A percentile compares a stretch with the other conserved stretches of the same genome.
These are phyloP conservation scores for Lycocerus yunnanus DNA, from an alignment of 2,888 invertebrate species.

Conservation along the genomic window DNA sequence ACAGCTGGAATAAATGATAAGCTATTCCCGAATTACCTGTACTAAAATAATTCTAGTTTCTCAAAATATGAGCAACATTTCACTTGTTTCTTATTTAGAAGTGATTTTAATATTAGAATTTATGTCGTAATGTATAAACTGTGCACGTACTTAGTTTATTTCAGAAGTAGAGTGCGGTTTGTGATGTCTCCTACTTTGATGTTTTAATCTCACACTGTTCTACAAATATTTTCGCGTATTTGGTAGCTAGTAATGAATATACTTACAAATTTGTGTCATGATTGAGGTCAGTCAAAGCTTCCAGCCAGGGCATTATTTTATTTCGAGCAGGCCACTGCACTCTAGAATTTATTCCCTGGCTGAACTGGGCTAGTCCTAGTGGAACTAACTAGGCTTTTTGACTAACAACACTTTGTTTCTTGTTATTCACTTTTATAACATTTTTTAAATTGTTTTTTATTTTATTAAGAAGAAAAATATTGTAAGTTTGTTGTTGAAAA, in stretches of 20 bases:
- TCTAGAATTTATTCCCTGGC: constrained; percentile 16
- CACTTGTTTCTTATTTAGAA: not conserved
- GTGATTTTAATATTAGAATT: not conserved
- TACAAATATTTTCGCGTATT: constrained; percentile 17
- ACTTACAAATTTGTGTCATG: constrained; percentile 14
- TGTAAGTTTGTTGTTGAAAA: not conserved
- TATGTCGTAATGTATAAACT: not conserved
- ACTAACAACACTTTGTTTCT: not conserved
- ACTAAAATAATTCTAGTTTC: not conserved
- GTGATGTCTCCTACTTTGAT: constrained; percentile 7
- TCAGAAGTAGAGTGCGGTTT: constrained; percentile 1
- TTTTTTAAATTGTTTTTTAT: not conserved
- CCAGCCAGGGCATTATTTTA: constrained; percentile 31
- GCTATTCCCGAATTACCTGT: not conserved
- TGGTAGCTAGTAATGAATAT: constrained; percentile 10
- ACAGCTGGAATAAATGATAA: not conserved
- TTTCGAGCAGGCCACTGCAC: constrained; percentile 33
- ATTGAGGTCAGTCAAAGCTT: constrained; percentile 31
- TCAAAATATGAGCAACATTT: not conserved
- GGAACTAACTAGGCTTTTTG: constrained; percentile 18
- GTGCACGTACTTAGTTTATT: not conserved
- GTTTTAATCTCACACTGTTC: constrained; percentile 2
- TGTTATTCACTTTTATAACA: not conserved
- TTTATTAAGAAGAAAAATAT: not conserved
- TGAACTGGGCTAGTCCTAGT: constrained; percentile 15